phyloP scores from a whole-genome alignment of 2,797 vertebrate species.

The Pseudochromis fuscus region DNA sequence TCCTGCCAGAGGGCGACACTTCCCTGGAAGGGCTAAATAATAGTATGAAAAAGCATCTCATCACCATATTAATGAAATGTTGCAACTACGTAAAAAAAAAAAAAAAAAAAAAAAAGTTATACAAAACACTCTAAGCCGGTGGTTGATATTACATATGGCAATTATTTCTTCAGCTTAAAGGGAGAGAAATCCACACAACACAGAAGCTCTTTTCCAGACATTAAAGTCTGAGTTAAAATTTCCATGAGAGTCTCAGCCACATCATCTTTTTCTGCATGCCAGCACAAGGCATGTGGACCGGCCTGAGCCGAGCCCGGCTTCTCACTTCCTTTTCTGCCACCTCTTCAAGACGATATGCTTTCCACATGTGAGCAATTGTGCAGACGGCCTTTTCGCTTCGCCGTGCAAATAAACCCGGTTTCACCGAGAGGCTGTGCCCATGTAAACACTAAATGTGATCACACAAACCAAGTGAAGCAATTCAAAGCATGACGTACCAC shows the following conservation, averaged over 20 bases:
- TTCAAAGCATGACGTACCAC: conserved; percentile 49
- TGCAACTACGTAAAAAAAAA: conserved; percentile 50
- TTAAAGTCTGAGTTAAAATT: conserved; percentile 81
- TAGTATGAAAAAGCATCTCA: conserved; percentile 54
- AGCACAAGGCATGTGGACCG: conserved; percentile 75
- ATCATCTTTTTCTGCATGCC: conserved; percentile 78
- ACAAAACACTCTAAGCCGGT: conserved; percentile 56
- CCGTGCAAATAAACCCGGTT: conserved; percentile 64
- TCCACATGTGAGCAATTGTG: conserved; percentile 70
- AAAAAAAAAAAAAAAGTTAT: conserved; percentile 36
- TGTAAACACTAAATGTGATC: conserved; percentile 62
- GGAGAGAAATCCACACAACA: conserved; percentile 64
- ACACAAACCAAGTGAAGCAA: conserved; percentile 44
- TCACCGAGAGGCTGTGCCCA: conserved; percentile 28
- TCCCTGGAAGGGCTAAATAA: conserved; percentile 63
- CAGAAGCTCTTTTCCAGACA: conserved; percentile 82
- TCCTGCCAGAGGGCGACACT: conserved; percentile 59
- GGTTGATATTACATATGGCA: conserved; percentile 78
- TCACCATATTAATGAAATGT: conserved; percentile 64
- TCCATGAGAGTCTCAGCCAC: conserved; percentile 82
- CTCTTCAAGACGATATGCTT: conserved; percentile 77
- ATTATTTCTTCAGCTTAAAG: conserved; percentile 78
- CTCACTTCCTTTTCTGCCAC: conserved; percentile 80
- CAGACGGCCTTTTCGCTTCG: conserved; percentile 43
- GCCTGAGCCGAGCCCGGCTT: conserved; percentile 61